Percentiles rank a stretch among this genome's conserved stretches.
phyloP scores from a whole-genome alignment of 2,888 invertebrate genomes.

The Parnassius orleans region DNA sequence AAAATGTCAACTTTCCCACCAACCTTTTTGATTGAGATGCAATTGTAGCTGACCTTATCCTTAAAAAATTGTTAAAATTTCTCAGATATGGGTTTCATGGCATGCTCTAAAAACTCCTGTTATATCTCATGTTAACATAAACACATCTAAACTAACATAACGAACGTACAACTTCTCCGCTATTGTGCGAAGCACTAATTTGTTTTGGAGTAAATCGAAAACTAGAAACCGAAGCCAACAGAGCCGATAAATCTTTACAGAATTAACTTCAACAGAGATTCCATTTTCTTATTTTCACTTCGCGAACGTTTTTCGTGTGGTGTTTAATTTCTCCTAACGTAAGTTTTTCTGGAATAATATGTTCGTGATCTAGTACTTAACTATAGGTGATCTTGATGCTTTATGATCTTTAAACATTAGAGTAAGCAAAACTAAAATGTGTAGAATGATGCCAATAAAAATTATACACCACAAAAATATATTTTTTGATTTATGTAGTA shows the following conservation, averaged over 20 bases:
- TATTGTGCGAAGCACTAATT: constrained; percentile 12
- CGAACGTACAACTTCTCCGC: constrained; percentile 3
- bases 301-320: neutral
- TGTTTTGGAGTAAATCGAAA: constrained; percentile 16
- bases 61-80: no score
- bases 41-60: no score
- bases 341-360: no score
- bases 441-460: neutral
- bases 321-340: neutral
- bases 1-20: no score
- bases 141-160: neutral
- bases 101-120: no score
- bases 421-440: constrained; percentile 4
- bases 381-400: no score
- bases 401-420: no score
- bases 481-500: no score
- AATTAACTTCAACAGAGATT: constrained; percentile 12
- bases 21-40: no score
- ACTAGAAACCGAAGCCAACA: constrained; percentile 6
- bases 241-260: constrained; percentile 11
- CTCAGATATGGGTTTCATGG: no score
- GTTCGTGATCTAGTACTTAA: no score
- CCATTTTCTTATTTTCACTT: neutral
- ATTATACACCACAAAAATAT: no score
- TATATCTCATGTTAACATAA: constrained; percentile 2